Base-by-base conservation (phyloP, 2,888 invertebrate species). In the Macroteleia sp. region DNA sequence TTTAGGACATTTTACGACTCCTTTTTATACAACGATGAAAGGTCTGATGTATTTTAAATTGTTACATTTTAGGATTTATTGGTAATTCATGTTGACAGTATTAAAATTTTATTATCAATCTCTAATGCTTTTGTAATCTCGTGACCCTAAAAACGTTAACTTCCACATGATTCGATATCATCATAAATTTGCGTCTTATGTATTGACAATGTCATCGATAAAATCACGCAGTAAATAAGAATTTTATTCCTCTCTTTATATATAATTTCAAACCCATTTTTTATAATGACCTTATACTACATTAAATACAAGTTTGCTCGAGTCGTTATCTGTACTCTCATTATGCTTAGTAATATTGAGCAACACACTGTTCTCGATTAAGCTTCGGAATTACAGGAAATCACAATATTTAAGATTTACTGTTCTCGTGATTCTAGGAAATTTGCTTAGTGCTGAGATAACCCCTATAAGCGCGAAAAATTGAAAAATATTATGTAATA, bases 331-430 rank as follows among this genome's bases (percentile, higher is more conserved):
- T 44, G 34, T 44, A 69, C n/a, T 41, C 76, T 76, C 44, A 57
- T 76, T 70, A 76, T 46, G 59, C 25, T 20, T 32, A 62, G 54
- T 57, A 52, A 32, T 25, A 39, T 67, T 77, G 61, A 61, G 67
- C 67, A 71, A 71, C 39, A 39, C 41, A 10, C 61, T 73, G 62
- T 44, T 62, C 62, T 22, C 78, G 78, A 74, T 74, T 69, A 70
- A 30, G 50, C 44, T 32, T 46, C 30, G 67, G 62, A 62, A 61
- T 71, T 59, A 67, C 73, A 64, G 70, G 59, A 64, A 64, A 70
- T 66, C 70, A 9, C 46, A 62, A 46, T 39, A 39, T 46, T 75
- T 10, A 30, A 75, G 62, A 64, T 59, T 62, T 70, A 42, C 44
- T 30, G 62, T 52, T 57, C 32, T 17, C 42, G 42, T 22, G 50